Evolutionary conservation across 2,888 invertebrate species (phyloP).

Genomic region (Eilema caniola): DNA sequence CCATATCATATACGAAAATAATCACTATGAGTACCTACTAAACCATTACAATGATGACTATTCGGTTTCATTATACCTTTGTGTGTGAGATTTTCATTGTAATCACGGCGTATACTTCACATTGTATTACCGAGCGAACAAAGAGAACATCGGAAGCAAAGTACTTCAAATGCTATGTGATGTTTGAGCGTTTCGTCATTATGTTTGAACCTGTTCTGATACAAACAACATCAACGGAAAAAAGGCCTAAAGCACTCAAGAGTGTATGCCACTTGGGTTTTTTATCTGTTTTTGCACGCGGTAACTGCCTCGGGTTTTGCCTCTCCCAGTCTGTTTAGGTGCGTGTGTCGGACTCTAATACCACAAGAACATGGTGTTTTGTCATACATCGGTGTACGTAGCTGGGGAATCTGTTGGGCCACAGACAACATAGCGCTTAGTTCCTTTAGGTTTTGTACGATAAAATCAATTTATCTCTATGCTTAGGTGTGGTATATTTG

Average conservation of each 20-base stretch:
- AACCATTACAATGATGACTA: neutral
- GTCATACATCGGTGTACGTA: no score
- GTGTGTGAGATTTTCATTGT: neutral
- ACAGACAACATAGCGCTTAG: no score
- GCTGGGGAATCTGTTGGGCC: no score
- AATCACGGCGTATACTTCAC: constrained; percentile 1
- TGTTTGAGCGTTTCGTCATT: neutral
- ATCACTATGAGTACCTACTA: neutral
- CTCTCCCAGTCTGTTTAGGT: no score
- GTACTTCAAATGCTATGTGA: neutral
- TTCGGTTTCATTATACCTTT: constrained; percentile 4
- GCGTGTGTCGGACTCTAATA: no score
- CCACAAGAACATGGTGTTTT: no score
- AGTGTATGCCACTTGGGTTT: neutral
- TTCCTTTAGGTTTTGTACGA: no score
- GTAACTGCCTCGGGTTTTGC: no score
- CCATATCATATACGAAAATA: neutral
- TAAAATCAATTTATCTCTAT: no score
- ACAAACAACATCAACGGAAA: neutral
- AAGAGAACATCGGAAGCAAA: neutral
- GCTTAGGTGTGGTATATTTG: no score
- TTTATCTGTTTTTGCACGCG: no score
- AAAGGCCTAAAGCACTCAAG: neutral
- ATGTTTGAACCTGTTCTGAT: neutral
- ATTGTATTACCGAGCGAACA: neutral